phyloP scores from a whole-genome alignment of 1,140 invertebrate genomes.

The Goniozus legneri region DNA sequence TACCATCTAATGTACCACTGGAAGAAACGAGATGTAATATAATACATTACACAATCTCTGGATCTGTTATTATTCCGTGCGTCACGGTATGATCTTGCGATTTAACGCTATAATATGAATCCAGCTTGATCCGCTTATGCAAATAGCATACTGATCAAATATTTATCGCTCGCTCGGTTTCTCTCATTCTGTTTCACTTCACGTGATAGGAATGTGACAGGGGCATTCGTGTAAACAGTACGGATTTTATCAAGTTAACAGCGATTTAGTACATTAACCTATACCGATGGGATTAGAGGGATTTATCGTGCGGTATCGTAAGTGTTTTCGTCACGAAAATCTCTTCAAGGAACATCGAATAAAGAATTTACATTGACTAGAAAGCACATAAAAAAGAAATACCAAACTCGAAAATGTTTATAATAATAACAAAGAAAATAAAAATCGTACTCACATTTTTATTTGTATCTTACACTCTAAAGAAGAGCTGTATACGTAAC shows the following conservation, averaged over 20 bases:
- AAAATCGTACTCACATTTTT: slow-evolving; percentile 78
- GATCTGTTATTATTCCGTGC: background rate
- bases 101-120: no score
- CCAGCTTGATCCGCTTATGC: no score
- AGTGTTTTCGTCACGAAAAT: background rate
- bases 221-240: no score
- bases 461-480: slow-evolving; percentile 83
- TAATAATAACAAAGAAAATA: background rate
- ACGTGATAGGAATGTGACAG: no score
- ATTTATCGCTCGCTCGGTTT: no score
- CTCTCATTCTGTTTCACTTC: no score
- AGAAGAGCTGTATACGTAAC: slow-evolving; percentile 88
- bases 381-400: no score
- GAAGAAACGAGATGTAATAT: slow-evolving; percentile 28
- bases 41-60: background rate
- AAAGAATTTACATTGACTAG: background rate
- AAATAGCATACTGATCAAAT: no score
- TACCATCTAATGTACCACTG: slow-evolving; percentile 93
- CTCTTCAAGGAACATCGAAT: background rate
- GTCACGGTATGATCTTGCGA: background rate
- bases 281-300: no score
- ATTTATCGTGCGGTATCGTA: background rate
- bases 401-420: background rate
- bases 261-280: no score
- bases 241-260: no score